These are phyloP conservation scores for Drosophila testacea DNA, from an alignment of 2,888 invertebrate genomes.

Conservation along the genomic window DNA sequence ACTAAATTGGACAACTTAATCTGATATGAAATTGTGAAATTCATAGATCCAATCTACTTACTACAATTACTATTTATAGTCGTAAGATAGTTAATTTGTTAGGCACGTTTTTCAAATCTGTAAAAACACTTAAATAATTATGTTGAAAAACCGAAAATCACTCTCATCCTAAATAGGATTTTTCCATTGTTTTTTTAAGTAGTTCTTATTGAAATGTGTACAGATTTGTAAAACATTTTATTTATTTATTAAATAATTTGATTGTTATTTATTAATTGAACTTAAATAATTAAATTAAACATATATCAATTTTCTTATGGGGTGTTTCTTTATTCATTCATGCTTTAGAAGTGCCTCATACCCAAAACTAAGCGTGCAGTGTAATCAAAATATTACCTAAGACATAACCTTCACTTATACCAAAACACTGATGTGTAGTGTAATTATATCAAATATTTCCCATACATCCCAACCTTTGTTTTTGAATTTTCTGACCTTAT, in stretches of 20 bases:
- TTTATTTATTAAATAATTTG: too few relatives aligned
- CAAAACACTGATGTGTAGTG: neutral
- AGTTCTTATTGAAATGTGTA: neutral
- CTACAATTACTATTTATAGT: neutral
- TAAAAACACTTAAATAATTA: neutral
- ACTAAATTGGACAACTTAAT: neutral
- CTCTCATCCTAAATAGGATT: neutral
- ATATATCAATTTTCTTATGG: too few relatives aligned
- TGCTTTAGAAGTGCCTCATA: neutral
- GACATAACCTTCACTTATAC: neutral
- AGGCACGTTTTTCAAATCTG: neutral
- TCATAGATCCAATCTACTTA: neutral
- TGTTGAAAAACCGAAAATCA: too few relatives aligned
- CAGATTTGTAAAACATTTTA: neutral
- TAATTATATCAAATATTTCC: neutral
- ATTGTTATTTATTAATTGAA: too few relatives aligned
- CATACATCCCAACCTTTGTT: neutral
- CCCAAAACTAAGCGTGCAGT: too few relatives aligned
- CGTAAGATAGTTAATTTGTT: neutral
- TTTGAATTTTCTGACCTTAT: too few relatives aligned
- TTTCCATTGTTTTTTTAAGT: neutral
- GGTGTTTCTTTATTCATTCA: neutral
- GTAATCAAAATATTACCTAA: too few relatives aligned
- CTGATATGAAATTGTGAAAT: slow-evolving; percentile 36
- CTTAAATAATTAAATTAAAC: too few relatives aligned